A percentile compares a stretch with the other conserved stretches of the same genome.
phyloP scores from a whole-genome alignment of 2,797 vertebrate species.

The Sorex maritimensis region DNA sequence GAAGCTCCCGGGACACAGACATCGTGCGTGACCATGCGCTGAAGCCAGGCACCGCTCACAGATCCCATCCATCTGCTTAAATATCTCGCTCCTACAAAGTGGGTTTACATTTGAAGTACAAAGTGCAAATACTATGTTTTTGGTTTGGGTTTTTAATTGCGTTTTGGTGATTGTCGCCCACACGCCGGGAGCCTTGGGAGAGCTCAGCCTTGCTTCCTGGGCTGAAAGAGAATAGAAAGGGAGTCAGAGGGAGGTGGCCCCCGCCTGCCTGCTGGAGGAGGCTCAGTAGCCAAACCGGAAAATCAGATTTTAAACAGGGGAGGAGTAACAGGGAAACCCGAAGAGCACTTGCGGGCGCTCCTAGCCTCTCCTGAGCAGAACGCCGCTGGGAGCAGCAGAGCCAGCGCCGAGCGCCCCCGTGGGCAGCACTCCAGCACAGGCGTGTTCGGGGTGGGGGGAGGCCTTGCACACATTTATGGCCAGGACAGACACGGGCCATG shows the following conservation, averaged over 20 bases:
- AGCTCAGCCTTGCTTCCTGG: conserved; percentile 96
- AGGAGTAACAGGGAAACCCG: too few species aligned
- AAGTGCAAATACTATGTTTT: conserved; percentile 99
- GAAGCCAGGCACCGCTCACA: conserved; percentile 95
- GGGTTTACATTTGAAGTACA: conserved; percentile 99
- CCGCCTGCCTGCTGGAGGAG: too few species aligned
- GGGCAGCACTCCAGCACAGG: too few species aligned
- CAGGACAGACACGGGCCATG: too few species aligned
- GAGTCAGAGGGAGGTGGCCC: not conserved
- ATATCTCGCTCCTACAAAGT: conserved; percentile 98
- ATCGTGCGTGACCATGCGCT: conserved; percentile 96
- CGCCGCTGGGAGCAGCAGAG: too few species aligned
- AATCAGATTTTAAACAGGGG: too few species aligned
- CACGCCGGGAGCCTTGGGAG: conserved; percentile 85
- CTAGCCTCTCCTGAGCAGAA: too few species aligned
- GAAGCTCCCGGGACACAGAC: conserved; percentile 94
- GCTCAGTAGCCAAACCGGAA: too few species aligned
- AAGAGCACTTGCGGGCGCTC: too few species aligned
- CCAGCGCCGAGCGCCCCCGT: too few species aligned
- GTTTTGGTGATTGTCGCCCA: conserved; percentile 93
- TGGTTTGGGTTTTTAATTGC: conserved; percentile 91
- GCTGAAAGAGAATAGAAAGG: conserved; percentile 89
- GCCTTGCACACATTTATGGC: too few species aligned
- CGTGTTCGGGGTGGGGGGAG: too few species aligned
- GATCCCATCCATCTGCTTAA: conserved; percentile 96